Percentiles rank a stretch among this genome's conserved stretches.
These are phyloP conservation scores for Sminthurides aquaticus DNA, from an alignment of 2,888 invertebrate species.

Conservation along the genomic window DNA sequence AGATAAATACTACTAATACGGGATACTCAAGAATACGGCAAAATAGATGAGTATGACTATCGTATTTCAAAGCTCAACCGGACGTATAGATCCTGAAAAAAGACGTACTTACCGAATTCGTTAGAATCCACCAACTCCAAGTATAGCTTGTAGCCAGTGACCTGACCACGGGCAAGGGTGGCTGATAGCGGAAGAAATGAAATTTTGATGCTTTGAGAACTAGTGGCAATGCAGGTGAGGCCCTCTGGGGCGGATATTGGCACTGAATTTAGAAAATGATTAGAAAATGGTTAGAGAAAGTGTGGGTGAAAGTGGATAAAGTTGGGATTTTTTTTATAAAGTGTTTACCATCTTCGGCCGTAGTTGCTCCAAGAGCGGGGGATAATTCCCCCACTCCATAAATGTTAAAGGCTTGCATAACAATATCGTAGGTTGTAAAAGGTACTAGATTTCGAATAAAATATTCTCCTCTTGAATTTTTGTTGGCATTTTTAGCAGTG, in stretches of 20 bases:
- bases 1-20: not conserved
- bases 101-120: conserved; percentile 24
- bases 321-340: no score
- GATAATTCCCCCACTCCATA: conserved; percentile 45
- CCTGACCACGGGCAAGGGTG: conserved; percentile 48
- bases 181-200: conserved; percentile 48
- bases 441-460: conserved; percentile 43
- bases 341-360: conserved; percentile 42
- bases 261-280: conserved; percentile 45
- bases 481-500: not conserved
- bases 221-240: conserved; percentile 46
- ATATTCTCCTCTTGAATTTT: conserved; percentile 36
- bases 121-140: conserved; percentile 38
- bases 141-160: conserved; percentile 46
- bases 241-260: conserved; percentile 48
- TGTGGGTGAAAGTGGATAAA: no score
- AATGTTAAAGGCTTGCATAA: conserved; percentile 45
- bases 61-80: no score
- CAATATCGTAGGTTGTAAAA: conserved; percentile 45
- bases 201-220: conserved; percentile 47
- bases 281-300: no score
- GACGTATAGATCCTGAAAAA: no score
- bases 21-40: not conserved
- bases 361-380: conserved; percentile 42
- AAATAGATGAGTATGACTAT: no score